Evolutionary conservation across 2,888 invertebrate species (phyloP).

Genomic region (Synergus itoensis): DNA sequence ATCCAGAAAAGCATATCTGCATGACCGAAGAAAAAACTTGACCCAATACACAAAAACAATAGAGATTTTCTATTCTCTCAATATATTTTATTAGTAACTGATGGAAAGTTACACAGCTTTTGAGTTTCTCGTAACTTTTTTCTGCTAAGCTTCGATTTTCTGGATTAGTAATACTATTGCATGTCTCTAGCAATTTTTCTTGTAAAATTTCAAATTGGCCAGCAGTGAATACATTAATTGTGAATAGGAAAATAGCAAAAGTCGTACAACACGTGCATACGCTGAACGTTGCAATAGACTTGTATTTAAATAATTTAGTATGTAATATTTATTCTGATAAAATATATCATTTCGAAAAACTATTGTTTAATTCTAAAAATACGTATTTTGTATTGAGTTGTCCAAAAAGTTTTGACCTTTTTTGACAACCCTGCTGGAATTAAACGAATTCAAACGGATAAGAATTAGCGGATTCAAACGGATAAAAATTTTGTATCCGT

Average conservation of each 20-base stretch:
- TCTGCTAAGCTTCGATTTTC: not conserved
- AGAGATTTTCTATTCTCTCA: conserved; percentile 51
- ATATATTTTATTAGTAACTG: conserved; percentile 53
- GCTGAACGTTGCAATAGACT: conserved; percentile 41
- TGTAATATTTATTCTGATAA: no score
- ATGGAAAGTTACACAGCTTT: conserved; percentile 45
- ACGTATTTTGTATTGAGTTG: no score
- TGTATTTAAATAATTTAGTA: not conserved
- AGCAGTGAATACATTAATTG: conserved; percentile 48
- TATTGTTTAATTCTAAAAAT: no score
- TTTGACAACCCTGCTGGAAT: no score
- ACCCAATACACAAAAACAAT: conserved; percentile 49
- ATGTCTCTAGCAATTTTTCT: conserved; percentile 44
- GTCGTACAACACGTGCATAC: conserved; percentile 32
- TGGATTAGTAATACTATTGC: not conserved
- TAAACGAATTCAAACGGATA: no score
- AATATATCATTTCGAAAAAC: no score
- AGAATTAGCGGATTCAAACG: no score
- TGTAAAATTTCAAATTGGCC: conserved; percentile 51
- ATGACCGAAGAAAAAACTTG: conserved; percentile 54
- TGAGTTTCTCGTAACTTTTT: conserved; percentile 41
- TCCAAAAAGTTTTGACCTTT: no score
- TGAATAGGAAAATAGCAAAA: conserved; percentile 48
- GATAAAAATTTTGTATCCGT: no score
- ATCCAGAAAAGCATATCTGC: conserved; percentile 56